Base-by-base conservation (phyloP, 2,888 invertebrate species). In the Aricia artaxerxes region DNA sequence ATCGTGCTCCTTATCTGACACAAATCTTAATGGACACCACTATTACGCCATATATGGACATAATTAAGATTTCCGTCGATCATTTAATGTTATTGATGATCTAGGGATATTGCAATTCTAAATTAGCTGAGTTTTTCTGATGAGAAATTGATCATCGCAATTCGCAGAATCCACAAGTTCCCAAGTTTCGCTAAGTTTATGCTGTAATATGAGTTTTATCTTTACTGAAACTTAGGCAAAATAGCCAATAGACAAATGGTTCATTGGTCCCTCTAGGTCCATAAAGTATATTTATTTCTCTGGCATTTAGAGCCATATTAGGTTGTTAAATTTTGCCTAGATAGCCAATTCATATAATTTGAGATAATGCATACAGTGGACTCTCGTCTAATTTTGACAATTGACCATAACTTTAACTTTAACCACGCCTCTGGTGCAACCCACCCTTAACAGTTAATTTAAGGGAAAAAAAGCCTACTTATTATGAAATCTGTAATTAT, bases 21-120 rank as follows among this genome's bases (percentile, higher is more conserved):
- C 35, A 69, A 9, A 69, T 69, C 69, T 69, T 69, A 69, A 69
- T 69, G 69, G 35, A 35, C 69, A 38, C 69, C 69, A 69, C 64
- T 69, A 69, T 69, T 69, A 69, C 9, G 69, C 16, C 69, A 69
- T 69, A 69, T 69, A 69, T 69, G 69, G 69, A 5, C 4, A 69
- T 69, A 69, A 38, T 69, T 35, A 69, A 31, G 64, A 69, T 69
- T 69, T 69, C 69, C 38, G 69, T 38, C 35, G 35, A 69, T 69
- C 69, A 69, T 69, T 69, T 69, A 38, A 69, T 35, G 13, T 69
- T 69, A 69, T 69, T 35, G 13, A 69, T 69, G 69, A 69, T 69
- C 69, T 69, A 69, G 35, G 35, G 38, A 69, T 69, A 35, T 31
- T 69, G 38, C 13, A 4, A 4, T 24, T 38, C 5, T 13, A 38